Evolutionary conservation across 2,888 invertebrate genomes (phyloP).

Genomic region (Macaria liturata): DNA sequence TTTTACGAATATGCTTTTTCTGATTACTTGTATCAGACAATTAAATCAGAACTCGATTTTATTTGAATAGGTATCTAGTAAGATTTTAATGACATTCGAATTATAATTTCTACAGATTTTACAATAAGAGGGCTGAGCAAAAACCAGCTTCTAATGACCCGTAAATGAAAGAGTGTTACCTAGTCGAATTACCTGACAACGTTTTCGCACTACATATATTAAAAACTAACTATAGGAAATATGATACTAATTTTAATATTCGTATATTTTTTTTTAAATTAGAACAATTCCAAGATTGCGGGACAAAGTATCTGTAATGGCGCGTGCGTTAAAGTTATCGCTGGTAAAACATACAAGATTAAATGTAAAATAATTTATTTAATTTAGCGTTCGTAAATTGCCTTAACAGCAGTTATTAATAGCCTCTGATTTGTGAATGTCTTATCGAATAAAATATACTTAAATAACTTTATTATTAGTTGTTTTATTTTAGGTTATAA

Average conservation of each 20-base stretch:
- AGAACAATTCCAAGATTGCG: conserved; percentile 46
- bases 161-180: conserved; percentile 46
- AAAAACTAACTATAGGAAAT: conserved; percentile 55
- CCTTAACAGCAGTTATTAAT: conserved; percentile 73
- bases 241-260: conserved; percentile 40
- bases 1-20: too few species aligned
- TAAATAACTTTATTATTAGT: conserved; percentile 66
- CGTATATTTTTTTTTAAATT: conserved; percentile 51
- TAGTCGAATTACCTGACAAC: conserved; percentile 56
- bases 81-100: too few species aligned
- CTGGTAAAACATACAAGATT: conserved; percentile 55
- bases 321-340: conserved; percentile 52
- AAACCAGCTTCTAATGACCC: conserved; percentile 12
- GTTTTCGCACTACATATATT: conserved; percentile 59
- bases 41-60: too few species aligned
- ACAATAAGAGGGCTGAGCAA: too few species aligned
- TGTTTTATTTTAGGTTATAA: conserved; percentile 27
- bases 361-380: conserved; percentile 65
- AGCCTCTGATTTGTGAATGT: conserved; percentile 73
- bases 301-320: conserved; percentile 63
- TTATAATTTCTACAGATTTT: too few species aligned
- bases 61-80: too few species aligned
- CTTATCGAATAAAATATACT: conserved; percentile 71
- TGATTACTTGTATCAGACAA: too few species aligned
- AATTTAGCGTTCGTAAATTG: conserved; percentile 75